Evolutionary conservation across 64 coral and sea anemone genomes (phyloP), one percentile per base, ranked within the genome.

Genomic region (Actinia equina): DNA sequence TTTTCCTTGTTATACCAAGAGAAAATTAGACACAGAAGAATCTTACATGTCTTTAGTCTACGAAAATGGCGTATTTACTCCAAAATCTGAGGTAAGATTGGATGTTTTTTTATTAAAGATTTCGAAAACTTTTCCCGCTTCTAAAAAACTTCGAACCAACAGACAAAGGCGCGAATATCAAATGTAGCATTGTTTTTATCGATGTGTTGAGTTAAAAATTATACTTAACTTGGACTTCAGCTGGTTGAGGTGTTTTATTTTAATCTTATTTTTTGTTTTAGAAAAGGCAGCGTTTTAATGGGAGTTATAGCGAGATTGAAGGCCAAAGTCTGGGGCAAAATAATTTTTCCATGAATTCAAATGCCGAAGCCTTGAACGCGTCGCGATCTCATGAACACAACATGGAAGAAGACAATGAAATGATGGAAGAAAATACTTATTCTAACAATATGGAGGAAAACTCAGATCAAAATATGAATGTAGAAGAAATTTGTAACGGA

Each of bases 201-300:
- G 22, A 22, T 64, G n/a, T n/a, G 17, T 22, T 22, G 17, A n/a
- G 22, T n/a, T 65, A 65, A 65, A 23, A 65, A n/a, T 8, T 23
- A 1, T 5, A n/a, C 62, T 65, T 22, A 6, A 65, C 10, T 65
- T 23, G 7, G 5, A n/a, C 62, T n/a, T 22, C 0, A 65, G 19
- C n/a, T 65, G 5, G 22, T 23, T 65, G 62, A 65, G 20, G n/a
- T 10, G 5, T 65, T 25, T 65, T 13, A 8, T 65, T 65, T 65
- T 23, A 23, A 23, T 25, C 17, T 8, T 46, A 37, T 37, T 1
- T 37, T 37, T 37, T 37, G 0, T 37, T 37, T 81, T 46, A 81
- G 78, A 81, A 81, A 81, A 81, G 78, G 15, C 78, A 81, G 49
- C 44, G 78, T 13, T n/a, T 81, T 51, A 81, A 81, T 81, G 78